These are phyloP conservation scores for Zosterops hypoxanthus DNA, from an alignment of 2,113 vertebrate genomes.

Conservation along the genomic window DNA sequence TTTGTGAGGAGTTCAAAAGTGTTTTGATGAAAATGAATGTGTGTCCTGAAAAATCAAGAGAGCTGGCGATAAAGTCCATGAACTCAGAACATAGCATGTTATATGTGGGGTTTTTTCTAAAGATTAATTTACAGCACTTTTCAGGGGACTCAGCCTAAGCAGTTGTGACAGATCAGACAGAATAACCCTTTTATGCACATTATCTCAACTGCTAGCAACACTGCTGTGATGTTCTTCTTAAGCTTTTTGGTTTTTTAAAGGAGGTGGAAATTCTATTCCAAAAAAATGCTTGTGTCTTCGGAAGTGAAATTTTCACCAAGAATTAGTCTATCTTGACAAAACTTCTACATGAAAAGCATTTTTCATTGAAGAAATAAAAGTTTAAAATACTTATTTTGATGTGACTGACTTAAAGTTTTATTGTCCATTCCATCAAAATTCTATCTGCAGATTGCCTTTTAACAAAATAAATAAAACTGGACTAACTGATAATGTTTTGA, in stretches of 20 bases:
- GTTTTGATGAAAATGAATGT: neutral
- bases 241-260: neutral
- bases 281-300: neutral
- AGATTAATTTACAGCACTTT: neutral
- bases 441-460: neutral
- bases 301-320: neutral
- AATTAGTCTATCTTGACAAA: neutral
- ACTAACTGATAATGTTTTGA: neutral
- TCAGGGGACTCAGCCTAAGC: neutral
- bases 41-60: neutral
- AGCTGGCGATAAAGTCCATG: neutral
- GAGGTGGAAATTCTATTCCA: conserved; percentile 7
- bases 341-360: neutral
- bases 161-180: neutral
- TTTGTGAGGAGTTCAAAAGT: neutral
- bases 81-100: accelerated
- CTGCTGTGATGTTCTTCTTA: neutral
- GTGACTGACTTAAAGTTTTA: neutral
- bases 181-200: neutral
- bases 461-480: neutral
- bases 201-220: neutral
- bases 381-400: neutral
- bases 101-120: neutral
- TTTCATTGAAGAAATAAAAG: neutral
- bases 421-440: neutral